phyloP scores from a whole-genome alignment of 2,797 vertebrate species.

The Galagoides demidoff region DNA sequence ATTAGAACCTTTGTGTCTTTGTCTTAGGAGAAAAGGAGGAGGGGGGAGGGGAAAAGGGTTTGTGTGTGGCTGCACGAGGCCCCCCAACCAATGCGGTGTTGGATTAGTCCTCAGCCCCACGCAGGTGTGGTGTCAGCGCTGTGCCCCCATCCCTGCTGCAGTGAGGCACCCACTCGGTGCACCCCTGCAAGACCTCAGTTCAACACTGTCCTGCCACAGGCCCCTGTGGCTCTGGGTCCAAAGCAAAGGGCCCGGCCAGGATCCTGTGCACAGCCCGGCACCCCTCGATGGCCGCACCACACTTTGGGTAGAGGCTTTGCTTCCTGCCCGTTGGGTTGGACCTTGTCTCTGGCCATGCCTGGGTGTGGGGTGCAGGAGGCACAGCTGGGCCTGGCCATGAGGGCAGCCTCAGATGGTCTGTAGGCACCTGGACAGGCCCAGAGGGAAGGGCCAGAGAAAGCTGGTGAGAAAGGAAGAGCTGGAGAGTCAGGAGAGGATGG shows the following conservation, averaged over 20 bases:
- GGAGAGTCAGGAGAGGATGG: background rate
- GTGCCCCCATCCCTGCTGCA: no score
- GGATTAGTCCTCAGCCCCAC: no score
- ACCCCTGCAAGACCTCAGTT: no score
- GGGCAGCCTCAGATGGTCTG: background rate
- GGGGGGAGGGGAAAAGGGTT: no score
- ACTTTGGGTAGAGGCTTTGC: fast-evolving
- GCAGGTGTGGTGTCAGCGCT: no score
- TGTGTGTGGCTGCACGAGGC: no score
- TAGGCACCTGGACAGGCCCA: no score
- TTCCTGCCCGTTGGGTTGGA: background rate
- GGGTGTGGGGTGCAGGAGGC: background rate
- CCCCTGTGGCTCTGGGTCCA: background rate
- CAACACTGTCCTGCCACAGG: no score
- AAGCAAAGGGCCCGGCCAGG: background rate
- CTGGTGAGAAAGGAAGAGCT: background rate
- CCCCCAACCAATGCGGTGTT: no score
- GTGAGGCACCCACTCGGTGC: no score
- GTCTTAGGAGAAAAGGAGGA: no score
- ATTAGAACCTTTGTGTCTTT: no score
- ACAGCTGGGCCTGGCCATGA: fast-evolving
- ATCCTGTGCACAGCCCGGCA: background rate
- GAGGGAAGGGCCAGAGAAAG: background rate
- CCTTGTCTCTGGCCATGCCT: background rate
- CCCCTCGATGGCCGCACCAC: fast-evolving